A percentile compares a stretch with the other conserved stretches of the same genome.
Conservation (phyloP, 2,888 invertebrate genomes). For the Phyllotreta cruciferae region DNA sequence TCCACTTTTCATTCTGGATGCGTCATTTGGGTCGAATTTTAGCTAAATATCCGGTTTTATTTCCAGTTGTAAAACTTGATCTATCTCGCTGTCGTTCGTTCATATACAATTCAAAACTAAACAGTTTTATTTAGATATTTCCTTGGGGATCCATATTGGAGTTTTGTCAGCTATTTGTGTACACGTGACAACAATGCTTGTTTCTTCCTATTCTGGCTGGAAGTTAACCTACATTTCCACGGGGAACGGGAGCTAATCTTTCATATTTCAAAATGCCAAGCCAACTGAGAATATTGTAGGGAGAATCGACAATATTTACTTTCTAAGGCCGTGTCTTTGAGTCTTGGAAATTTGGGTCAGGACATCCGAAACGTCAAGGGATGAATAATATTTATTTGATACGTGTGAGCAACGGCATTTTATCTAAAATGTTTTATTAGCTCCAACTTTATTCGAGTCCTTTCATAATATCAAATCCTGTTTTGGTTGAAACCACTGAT, state of each 20-base stretch:
- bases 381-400: conserved; percentile 24
- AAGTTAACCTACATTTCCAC: conserved; percentile 20
- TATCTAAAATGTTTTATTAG: conserved; percentile 1
- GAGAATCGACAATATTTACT: conserved; percentile 31
- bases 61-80: conserved; percentile 1
- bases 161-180: too few species aligned
- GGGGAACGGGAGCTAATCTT: conserved; percentile 19
- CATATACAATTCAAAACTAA: background rate
- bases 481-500: too few species aligned
- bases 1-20: background rate
- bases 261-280: conserved; percentile 25
- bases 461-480: too few species aligned
- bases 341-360: conserved; percentile 23
- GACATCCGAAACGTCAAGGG: conserved; percentile 20
- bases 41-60: conserved; percentile 3
- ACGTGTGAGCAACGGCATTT: conserved; percentile 9
- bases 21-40: conserved; percentile 4
- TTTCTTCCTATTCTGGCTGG: conserved; percentile 1
- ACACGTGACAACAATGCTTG: conserved; percentile 7
- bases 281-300: conserved; percentile 19
- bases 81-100: background rate
- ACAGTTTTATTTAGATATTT: background rate
- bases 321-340: conserved; percentile 19
- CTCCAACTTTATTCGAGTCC: too few species aligned
- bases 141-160: background rate